A percentile compares a stretch with the other conserved stretches of the same genome.
These are phyloP conservation scores for cattle (Bos taurus) DNA, from an alignment of 2,113 vertebrate genomes.

Conservation along the genomic window ARS-UCD2.0 NC_037336.1:20154001-20154500, in stretches of 20 bases:
- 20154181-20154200: background rate
- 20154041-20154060: background rate
- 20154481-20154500: background rate
- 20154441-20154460: background rate
- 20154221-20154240: background rate
- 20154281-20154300: background rate
- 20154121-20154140: background rate
- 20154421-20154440: background rate
- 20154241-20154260: background rate
- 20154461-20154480: background rate
- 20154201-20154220: background rate
- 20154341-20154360: background rate
- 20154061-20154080: background rate
- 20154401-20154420: background rate
- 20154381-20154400: constrained; percentile 31
- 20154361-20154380: constrained; percentile 35
- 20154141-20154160: background rate
- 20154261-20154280: background rate
- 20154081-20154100: background rate
- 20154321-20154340: background rate
- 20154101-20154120: background rate
- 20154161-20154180: background rate
- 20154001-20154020: background rate
- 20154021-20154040: background rate
- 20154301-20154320: background rate